phyloP scores from a whole-genome alignment of 2,797 vertebrate genomes.

The Steatocranus sp. region DNA sequence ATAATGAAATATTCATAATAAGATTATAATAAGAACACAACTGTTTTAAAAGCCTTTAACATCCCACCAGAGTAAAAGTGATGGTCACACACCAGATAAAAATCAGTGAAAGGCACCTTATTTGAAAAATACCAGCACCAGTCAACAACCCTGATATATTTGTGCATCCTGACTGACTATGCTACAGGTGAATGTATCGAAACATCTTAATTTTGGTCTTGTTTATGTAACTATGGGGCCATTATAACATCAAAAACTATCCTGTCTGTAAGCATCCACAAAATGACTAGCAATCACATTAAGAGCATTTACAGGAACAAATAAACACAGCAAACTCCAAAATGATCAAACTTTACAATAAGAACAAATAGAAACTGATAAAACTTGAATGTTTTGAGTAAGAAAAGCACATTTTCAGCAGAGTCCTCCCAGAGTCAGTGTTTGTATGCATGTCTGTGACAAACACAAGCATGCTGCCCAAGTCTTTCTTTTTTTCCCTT shows the following conservation, averaged over 20 bases:
- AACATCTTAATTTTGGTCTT: not conserved
- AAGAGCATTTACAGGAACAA: not conserved
- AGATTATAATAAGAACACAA: not conserved
- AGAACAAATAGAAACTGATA: not conserved
- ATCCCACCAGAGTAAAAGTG: fast-evolving
- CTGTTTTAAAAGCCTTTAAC: not conserved
- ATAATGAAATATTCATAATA: not conserved
- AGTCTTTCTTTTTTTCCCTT: not conserved
- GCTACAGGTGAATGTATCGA: not conserved
- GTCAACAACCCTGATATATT: not conserved
- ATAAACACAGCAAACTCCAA: not conserved
- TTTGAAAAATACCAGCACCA: not conserved
- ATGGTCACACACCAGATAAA: not conserved
- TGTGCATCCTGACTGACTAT: not conserved
- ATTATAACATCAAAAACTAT: not conserved
- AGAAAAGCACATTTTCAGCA: not conserved
- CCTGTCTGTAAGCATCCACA: not conserved
- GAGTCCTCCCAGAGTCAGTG: not conserved
- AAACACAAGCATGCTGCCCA: not conserved
- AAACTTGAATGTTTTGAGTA: not conserved
- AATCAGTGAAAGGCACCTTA: not conserved
- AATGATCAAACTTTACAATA: not conserved
- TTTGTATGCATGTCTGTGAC: not conserved
- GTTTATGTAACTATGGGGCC: not conserved
- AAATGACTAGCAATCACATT: not conserved